Conservation (phyloP, 2,888 invertebrate genomes). For the Eumacrocentrus americanus region DNA sequence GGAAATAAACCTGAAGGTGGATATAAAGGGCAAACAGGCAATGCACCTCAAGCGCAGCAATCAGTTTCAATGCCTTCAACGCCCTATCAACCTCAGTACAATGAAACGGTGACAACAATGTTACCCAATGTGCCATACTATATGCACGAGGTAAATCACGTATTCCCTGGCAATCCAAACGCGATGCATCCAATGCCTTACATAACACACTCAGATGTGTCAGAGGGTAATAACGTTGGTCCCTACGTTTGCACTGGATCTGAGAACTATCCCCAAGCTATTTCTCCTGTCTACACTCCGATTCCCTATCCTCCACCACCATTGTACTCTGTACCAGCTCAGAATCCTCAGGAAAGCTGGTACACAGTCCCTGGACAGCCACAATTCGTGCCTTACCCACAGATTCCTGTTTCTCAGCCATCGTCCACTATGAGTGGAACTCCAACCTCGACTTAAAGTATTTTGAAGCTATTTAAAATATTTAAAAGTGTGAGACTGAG, state of each 20-base stretch:
- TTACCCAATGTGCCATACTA: constrained; percentile 27
- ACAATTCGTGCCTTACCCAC: constrained; percentile 42
- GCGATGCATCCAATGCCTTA: constrained; percentile 43
- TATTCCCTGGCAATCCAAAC: too few species aligned
- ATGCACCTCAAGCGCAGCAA: neutral
- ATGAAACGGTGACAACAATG: constrained; percentile 22
- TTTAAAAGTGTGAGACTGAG: neutral
- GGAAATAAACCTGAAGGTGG: constrained; percentile 6
- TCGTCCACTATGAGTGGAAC: constrained; percentile 5
- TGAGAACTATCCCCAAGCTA: constrained; percentile 34
- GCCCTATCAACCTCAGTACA: neutral
- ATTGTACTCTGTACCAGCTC: constrained; percentile 36
- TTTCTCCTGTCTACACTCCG: constrained; percentile 42
- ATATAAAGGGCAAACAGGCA: neutral
- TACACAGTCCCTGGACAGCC: constrained; percentile 45
- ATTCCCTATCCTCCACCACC: constrained; percentile 45
- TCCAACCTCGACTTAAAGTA: neutral
- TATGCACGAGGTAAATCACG: too few species aligned
- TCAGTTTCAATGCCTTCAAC: neutral
- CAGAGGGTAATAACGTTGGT: constrained; percentile 34
- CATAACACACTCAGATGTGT: constrained; percentile 42
- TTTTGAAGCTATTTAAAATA: neutral
- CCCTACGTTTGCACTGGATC: constrained; percentile 21
- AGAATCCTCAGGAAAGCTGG: constrained; percentile 48
- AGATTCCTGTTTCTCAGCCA: constrained; percentile 27